Base-by-base conservation (phyloP, 2,113 vertebrate species). In the Prionailurus bengalensis region DNA sequence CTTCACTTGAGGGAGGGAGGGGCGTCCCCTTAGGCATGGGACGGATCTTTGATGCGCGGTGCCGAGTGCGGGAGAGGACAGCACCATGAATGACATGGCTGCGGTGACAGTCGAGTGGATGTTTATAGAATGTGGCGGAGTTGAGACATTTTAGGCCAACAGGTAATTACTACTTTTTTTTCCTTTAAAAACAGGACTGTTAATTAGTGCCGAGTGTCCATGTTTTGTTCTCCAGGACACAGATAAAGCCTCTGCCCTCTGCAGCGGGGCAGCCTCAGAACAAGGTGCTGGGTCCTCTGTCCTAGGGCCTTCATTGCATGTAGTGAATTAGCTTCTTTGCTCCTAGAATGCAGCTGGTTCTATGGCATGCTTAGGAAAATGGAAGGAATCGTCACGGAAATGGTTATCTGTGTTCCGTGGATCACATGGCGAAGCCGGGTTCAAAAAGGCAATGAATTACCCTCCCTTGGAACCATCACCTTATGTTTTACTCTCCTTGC, bases 401-500 rank as follows among this genome's bases (percentile, higher is more conserved):
- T 51, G 1, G 6, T 15, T 25, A 16, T n/a, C 55, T 11, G 4
- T 48, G 65, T 16, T 61, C 66, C 76, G 27, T 42, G 14, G 23
- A 13, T 92, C 45, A 0, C 2, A 15, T 4, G 45, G 39, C 36
- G 84, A 48, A 1, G 55, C 48, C 51, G 19, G 58, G 21, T 33
- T 33, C 17, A 23, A 70, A 53, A 45, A 48, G 71, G n/a, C 31
- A 39, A 7, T 33, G 55, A 16, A 7, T n/a, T 45, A 0, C 82
- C 45, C 23, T 9, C 63, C 13, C 70, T 51, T 5, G 17, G 74
- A 42, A 11, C 63, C 6, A 0, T 51, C 63, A n/a, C 42, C 33
- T n/a, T 1, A 1, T 0, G 13, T 21, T 13, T 58, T 39, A 2
- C 19, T 0, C 11, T 27, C 33, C 2, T 31, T 13, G 45, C 7